These are phyloP conservation scores for Microcebus lehilahytsara DNA, from an alignment of 2,113 vertebrate species.

Conservation along the genomic window DNA sequence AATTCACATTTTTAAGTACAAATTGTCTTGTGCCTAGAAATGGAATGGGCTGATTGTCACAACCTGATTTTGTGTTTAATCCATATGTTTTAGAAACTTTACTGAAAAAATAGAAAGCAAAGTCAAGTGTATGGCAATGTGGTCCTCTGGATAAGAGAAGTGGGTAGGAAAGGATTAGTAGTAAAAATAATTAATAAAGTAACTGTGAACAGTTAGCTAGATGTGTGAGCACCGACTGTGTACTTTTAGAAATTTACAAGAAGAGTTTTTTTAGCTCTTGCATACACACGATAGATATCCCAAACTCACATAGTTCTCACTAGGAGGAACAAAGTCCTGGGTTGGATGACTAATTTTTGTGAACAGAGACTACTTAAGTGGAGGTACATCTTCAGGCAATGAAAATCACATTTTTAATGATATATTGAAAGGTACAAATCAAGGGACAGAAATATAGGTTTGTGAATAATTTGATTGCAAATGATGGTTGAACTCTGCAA, in stretches of 20 bases:
- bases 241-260: background rate
- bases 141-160: background rate
- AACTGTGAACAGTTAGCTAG: background rate
- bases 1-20: background rate
- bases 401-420: background rate
- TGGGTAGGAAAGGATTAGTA: background rate
- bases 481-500: background rate
- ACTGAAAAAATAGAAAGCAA: conserved; percentile 12
- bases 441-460: background rate
- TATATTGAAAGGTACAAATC: background rate
- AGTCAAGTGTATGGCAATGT: background rate
- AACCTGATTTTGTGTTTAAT: background rate
- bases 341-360: background rate
- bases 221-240: background rate
- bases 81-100: background rate
- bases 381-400: conserved; percentile 16
- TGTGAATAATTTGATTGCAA: conserved; percentile 37
- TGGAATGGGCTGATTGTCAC: conserved; percentile 11
- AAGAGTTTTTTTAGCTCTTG: background rate
- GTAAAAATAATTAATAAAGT: background rate
- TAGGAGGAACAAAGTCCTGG: background rate
- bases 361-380: background rate
- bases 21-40: conserved; percentile 2
- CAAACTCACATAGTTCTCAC: background rate
- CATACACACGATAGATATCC: background rate